Evolutionary conservation across 2,797 vertebrate genomes (phyloP).

Genomic region (Aeoliscus strigatus): DNA sequence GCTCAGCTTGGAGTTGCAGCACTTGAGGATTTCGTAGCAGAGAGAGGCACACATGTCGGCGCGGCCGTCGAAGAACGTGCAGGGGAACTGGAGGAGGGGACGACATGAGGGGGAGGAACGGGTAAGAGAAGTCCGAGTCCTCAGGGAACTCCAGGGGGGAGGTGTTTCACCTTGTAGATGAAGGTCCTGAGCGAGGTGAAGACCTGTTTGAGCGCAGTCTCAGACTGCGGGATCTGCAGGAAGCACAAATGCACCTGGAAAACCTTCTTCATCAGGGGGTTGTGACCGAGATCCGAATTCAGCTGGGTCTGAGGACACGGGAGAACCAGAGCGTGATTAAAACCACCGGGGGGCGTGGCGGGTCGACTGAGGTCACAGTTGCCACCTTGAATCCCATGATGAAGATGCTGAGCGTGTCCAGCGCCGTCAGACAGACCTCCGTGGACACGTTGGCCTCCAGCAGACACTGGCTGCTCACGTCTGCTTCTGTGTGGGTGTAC

Average conservation of each 20-base stretch:
- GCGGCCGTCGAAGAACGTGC: conserved; percentile 93
- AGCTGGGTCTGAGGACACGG: conserved; percentile 82
- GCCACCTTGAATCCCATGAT: conserved; percentile 94
- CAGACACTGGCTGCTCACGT: conserved; percentile 91
- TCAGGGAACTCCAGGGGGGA: neutral
- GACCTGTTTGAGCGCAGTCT: conserved; percentile 90
- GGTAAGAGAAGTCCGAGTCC: no score
- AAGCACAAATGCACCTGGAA: conserved; percentile 96
- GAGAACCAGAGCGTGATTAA: no score
- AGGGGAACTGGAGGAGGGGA: conserved; percentile 82
- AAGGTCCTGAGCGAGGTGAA: conserved; percentile 90
- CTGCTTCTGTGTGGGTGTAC: conserved; percentile 93
- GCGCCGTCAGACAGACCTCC: conserved; percentile 92
- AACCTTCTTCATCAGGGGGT: conserved; percentile 97
- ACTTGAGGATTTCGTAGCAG: conserved; percentile 97
- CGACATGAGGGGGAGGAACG: no score
- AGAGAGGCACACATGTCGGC: conserved; percentile 96
- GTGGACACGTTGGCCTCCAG: conserved; percentile 95
- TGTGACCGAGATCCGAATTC: conserved; percentile 89
- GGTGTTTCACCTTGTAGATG: conserved; percentile 86
- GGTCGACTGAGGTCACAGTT: no score
- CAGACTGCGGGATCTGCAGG: conserved; percentile 94
- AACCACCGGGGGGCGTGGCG: no score
- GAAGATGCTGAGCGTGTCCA: conserved; percentile 93
- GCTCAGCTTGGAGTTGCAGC: conserved; percentile 95